Base-by-base conservation (phyloP, 1,140 invertebrate species). In the Orius insidiosus region DNA sequence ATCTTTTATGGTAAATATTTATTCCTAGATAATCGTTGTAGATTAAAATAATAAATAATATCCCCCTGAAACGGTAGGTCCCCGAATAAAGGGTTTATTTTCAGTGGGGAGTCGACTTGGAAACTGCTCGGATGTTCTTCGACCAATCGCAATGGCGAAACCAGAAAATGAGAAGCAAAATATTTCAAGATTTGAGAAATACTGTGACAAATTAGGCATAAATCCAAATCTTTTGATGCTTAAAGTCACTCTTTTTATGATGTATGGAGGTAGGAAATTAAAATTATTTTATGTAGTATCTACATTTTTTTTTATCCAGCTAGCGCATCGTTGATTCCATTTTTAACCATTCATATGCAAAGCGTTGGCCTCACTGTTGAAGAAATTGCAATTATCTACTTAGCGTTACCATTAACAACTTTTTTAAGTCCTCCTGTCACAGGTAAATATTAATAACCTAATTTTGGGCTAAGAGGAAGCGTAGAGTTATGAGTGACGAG, bases 341-440 rank as follows among this genome's bases (percentile, higher is more conserved):
- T 85, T 59, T 62, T 88, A 49, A 83, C 83, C 1, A 78, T 88
- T 48, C 85, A 86, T 60, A 87, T 87, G 85, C 80, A 82, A 63
- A 78, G 78, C 59, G 76, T 88, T 58, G 85, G 84, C 46, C 65
- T 89, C 14, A 79, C 79, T 14, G 75, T 85, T 45, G 76, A 81
- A 54, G 80, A 89, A 66, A 82, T 85, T 51, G 80, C 81, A 35
- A 75, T 85, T 54, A 80, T 87, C 52, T 87, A 86, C 63, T 68
- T 84, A 53, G 74, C 82, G 8, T 66, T 87, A 53, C 84, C 84
- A 8, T 77, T 86, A 39, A 81, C 80, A 1, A 80, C 80, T 1
- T 80, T 85, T 57, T 58, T 85, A 35, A 81, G 79, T 55, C 80
- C 81, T 13, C 80, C 81, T 14, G 67, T 84, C 40, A 80, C 80